Conservation (phyloP, 2,888 invertebrate species). For the Dendrolimus pini region DNA sequence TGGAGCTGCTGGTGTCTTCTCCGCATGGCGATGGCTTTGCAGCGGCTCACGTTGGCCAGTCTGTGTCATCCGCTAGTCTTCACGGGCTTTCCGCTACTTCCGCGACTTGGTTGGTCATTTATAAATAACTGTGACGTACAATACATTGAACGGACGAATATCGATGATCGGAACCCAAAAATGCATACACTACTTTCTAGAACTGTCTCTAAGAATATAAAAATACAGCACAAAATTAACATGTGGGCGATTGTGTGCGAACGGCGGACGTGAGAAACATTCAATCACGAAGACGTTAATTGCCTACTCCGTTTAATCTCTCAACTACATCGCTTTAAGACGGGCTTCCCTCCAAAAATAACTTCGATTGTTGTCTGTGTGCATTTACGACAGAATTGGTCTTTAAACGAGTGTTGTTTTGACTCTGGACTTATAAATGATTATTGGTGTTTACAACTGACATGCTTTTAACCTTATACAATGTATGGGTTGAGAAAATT, state of each 20-base stretch:
- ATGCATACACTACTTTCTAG: too few relatives aligned
- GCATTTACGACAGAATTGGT: constrained; percentile 41
- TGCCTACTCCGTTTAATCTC: constrained; percentile 52
- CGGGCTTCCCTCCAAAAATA: constrained; percentile 49
- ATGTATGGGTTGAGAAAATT: constrained; percentile 1
- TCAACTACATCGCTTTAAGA: constrained; percentile 34
- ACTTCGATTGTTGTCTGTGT: constrained; percentile 42
- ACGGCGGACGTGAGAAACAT: constrained; percentile 33
- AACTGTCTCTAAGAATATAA: too few relatives aligned
- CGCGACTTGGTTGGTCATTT: too few relatives aligned
- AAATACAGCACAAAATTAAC: too few relatives aligned
- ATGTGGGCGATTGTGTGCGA: constrained; percentile 16
- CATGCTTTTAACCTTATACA: constrained; percentile 27
- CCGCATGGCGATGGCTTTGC: too few relatives aligned
- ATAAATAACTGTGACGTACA: too few relatives aligned
- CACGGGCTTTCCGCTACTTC: too few relatives aligned
- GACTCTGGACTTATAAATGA: constrained; percentile 61
- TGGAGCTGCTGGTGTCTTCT: too few relatives aligned
- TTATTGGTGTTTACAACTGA: constrained; percentile 40
- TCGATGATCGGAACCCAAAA: too few relatives aligned
- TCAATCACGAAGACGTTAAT: constrained; percentile 63
- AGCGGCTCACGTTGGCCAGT: too few relatives aligned
- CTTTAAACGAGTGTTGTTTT: constrained; percentile 47
- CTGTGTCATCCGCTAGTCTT: too few relatives aligned
- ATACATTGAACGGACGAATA: too few relatives aligned